Evolutionary conservation across 2,888 invertebrate genomes (phyloP).

Genomic region (Synanthedon andrenaeformis): DNA sequence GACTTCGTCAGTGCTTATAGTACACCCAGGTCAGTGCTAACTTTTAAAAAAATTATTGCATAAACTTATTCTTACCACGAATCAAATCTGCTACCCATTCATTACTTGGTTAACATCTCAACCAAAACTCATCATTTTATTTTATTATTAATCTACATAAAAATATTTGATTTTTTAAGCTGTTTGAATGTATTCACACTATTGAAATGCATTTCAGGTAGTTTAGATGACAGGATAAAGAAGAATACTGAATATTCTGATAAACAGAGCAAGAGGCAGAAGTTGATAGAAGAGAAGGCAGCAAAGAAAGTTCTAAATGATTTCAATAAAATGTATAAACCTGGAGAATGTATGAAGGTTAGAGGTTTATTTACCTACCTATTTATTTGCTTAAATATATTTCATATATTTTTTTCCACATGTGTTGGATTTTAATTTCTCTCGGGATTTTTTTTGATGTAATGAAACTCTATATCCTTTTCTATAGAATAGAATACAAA

Average conservation of each 20-base stretch:
- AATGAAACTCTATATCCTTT: neutral
- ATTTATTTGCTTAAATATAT: constrained; percentile 1
- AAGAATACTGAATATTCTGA: constrained; percentile 5
- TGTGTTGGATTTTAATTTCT: neutral
- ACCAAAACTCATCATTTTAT: too few relatives aligned
- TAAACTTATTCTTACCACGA: too few relatives aligned
- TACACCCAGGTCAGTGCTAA: too few relatives aligned
- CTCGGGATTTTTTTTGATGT: constrained; percentile 3
- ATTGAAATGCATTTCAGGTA: neutral
- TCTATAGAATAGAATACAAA: too few relatives aligned
- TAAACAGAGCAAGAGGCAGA: constrained; percentile 15
- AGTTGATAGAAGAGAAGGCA: constrained; percentile 19
- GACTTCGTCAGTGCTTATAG: too few relatives aligned
- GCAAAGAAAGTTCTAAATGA: constrained; percentile 17
- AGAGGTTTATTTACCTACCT: constrained; percentile 1
- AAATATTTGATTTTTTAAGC: too few relatives aligned
- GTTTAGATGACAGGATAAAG: constrained; percentile 3
- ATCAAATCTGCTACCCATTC: too few relatives aligned
- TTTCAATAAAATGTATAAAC: constrained; percentile 39
- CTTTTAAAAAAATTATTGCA: too few relatives aligned
- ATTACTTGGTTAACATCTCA: too few relatives aligned
- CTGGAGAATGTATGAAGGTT: constrained; percentile 65
- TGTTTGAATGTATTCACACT: too few relatives aligned
- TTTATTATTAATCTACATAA: too few relatives aligned
- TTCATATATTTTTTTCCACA: too few relatives aligned